phyloP scores from a whole-genome alignment of 2,888 invertebrate species.

The Sminthurinus aureus region DNA sequence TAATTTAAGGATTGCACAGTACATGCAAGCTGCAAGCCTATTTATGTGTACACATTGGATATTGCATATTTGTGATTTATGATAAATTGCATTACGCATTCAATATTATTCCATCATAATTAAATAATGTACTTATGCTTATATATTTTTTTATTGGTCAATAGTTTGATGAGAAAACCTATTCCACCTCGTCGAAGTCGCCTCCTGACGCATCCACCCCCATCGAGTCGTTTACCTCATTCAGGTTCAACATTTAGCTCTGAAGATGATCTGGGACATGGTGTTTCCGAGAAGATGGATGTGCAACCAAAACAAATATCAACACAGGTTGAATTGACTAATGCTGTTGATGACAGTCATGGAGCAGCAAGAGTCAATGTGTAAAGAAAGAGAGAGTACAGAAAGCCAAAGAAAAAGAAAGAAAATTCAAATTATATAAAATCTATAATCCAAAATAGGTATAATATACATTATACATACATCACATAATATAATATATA shows the following conservation, averaged over 20 bases:
- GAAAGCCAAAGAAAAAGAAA: not conserved
- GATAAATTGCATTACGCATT: too few species aligned
- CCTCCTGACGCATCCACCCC: slow-evolving; percentile 50
- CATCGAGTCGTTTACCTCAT: slow-evolving; percentile 40
- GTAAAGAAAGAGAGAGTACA: not conserved
- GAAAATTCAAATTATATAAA: too few species aligned
- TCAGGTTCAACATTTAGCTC: slow-evolving; percentile 54
- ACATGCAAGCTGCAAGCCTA: too few species aligned
- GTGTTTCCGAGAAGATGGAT: not conserved
- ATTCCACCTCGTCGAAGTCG: slow-evolving; percentile 53
- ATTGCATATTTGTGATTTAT: not conserved
- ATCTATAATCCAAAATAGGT: too few species aligned
- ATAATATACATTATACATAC: too few species aligned
- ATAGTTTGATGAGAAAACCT: slow-evolving; percentile 56
- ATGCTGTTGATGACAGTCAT: slow-evolving; percentile 21
- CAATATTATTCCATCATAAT: too few species aligned
- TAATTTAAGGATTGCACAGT: too few species aligned
- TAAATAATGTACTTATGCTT: too few species aligned
- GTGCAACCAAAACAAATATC: not conserved
- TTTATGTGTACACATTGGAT: not conserved
- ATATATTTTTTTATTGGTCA: not conserved
- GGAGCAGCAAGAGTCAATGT: slow-evolving; percentile 37
- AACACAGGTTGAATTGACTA: slow-evolving; percentile 34
- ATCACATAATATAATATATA: too few species aligned
- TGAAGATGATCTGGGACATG: slow-evolving; percentile 50